A percentile compares a stretch with the other conserved stretches of the same genome.
Evolutionary conservation across 2,888 invertebrate genomes (phyloP).

Genomic region (Cryptus viduatorius): DNA sequence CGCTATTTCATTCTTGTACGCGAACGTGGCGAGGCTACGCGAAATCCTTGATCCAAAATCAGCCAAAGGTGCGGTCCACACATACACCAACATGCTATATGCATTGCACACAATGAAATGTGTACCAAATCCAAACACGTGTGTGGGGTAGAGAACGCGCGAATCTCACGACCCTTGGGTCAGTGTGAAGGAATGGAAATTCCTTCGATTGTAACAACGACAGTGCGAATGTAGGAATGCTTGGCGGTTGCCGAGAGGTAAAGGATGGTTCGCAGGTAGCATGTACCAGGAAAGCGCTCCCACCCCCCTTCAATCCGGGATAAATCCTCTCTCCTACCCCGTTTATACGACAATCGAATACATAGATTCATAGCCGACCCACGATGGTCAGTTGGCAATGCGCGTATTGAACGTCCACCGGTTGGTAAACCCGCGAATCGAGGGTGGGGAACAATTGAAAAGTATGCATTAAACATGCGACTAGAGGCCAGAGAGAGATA

Average conservation of each 20-base stretch:
- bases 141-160: conserved; percentile 22
- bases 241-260: neutral
- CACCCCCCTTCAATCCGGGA: neutral
- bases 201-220: conserved; percentile 37
- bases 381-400: conserved; percentile 38
- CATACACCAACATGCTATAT: neutral
- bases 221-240: conserved; percentile 31
- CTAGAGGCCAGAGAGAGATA: conserved; percentile 1
- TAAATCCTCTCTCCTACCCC: conserved; percentile 19
- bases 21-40: conserved; percentile 15
- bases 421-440: neutral
- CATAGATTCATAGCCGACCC: conserved; percentile 49
- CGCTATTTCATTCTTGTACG: conserved; percentile 6
- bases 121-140: neutral
- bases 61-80: conserved; percentile 13
- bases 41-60: conserved; percentile 37
- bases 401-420: neutral
- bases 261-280: conserved; percentile 25
- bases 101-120: conserved; percentile 5
- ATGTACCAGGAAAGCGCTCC: neutral
- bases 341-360: conserved; percentile 50
- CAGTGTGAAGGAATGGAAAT: conserved; percentile 39
- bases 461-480: conserved; percentile 75
- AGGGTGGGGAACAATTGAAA: conserved; percentile 73
- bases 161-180: conserved; percentile 5